Percentiles rank a stretch among this genome's conserved stretches.
phyloP scores from a whole-genome alignment of 2,888 invertebrate species.

The Sinodicranocentrus sp. region DNA sequence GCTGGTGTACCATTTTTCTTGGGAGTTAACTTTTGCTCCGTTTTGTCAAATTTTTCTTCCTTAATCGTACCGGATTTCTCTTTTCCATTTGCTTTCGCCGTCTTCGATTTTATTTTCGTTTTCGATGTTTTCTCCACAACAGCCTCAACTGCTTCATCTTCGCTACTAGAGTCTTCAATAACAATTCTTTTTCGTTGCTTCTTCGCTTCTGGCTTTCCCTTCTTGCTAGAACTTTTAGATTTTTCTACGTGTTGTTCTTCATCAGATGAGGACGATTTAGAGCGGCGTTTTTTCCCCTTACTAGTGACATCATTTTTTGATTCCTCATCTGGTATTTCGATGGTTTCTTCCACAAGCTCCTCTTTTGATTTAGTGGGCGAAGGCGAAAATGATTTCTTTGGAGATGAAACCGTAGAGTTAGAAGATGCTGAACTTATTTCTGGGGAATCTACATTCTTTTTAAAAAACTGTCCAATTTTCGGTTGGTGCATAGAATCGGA shows the following conservation, averaged over 20 bases:
- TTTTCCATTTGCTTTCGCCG: slow-evolving; percentile 1
- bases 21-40: slow-evolving; percentile 4
- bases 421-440: neutral
- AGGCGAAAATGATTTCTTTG: slow-evolving; percentile 19
- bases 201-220: slow-evolving; percentile 46
- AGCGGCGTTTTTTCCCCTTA: slow-evolving; percentile 59
- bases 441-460: too few species aligned
- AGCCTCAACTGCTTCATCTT: slow-evolving; percentile 42
- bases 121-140: neutral
- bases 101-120: neutral
- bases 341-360: neutral
- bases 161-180: slow-evolving; percentile 55
- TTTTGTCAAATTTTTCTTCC: neutral
- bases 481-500: slow-evolving; percentile 29
- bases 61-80: neutral
- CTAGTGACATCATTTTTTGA: neutral
- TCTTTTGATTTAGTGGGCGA: neutral
- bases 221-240: neutral
- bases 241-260: slow-evolving; percentile 43
- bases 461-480: slow-evolving; percentile 68
- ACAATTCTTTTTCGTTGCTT: slow-evolving; percentile 61
- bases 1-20: neutral
- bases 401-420: neutral
- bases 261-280: slow-evolving; percentile 52
- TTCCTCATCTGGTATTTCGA: neutral